Evolutionary conservation across 2,888 invertebrate genomes (phyloP), one percentile per base, ranked within the genome.

Genomic region (Nasonovia ribisnigri): DNA sequence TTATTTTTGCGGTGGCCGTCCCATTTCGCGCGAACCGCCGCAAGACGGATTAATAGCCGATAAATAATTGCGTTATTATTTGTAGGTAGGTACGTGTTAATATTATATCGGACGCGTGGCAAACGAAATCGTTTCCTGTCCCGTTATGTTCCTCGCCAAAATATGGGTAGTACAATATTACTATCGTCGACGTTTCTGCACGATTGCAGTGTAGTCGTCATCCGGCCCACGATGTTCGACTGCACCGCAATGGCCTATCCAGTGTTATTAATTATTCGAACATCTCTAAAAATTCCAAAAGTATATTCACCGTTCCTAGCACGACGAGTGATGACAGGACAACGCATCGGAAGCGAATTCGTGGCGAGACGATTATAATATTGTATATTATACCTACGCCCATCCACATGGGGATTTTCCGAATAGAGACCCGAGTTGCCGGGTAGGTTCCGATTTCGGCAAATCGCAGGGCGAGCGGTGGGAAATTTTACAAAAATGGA

Each of bases 1-100:
- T 90, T 90, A 51, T 54, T 91, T 89, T 86, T 43, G 91, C 43
- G 91, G 54, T 43, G 91, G 91, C 51, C 91, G 91, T 91, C 90
- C 90, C 90, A 90, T 90, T 90, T 90, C 77, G 48, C 77, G 51
- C 48, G 51, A 48, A 90, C 57, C 60, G 48, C 90, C 43, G 36
- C 90, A 24, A 46, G 90, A 77, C 46, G 67, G 48, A 67, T 60
- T 88, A 88, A 88, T 88, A 88, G 48, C n/a, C 1, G 51, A 36
- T n/a, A 77, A 77, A 84, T 84, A 84, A 84, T 84, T 84, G 29
- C 43, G 77, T 77, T 51, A 88, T 88, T 48, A 88, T 88, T 77
- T 16, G 77, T 77, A 77, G 77, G 77, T 36, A 36, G 77, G 77
- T 77, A 77, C 36, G 77, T 20, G 51, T 36, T 88, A 36, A 8